Evolutionary conservation across 2,888 invertebrate species (phyloP), one percentile per base, ranked within the genome.

Genomic region (Syritta pipiens): DNA sequence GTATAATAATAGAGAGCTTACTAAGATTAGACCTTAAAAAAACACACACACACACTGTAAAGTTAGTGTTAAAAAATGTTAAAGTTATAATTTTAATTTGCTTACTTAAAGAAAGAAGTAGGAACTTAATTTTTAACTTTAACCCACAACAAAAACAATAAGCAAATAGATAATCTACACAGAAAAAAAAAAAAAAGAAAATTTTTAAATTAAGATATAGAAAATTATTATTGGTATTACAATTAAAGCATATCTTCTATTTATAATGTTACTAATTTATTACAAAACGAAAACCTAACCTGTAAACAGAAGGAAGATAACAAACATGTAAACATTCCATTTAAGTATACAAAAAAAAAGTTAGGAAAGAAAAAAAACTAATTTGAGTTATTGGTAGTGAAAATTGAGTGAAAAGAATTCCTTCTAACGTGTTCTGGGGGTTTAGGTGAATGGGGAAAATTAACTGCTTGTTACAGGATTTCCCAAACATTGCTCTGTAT

Each of bases 1-100:
- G 76, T 76, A 76, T 57, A 51, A 63, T 76, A 76, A 20, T 77
- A 71, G 51, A 46, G 76, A 71, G 76, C 76, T 77, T 77, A 71
- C 53, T 71, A 65, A 51, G 44, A 63, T 76, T 46, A 76, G 76
- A 63, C 63, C 37, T 17, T 55, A 44, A 35, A 22, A 46, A 3
- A 35, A 14, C 2, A 44, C n/a, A n/a, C n/a, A n/a, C n/a, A n/a
- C n/a, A 51, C 19, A 14, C 6, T 40, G 48, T 49, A 44, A 40
- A 40, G n/a, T 28, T 2, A 28, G n/a, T 9, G 2, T 2, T 9
- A 28, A 28, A 28, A 28, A 42, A 5, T 53, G 49, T 59, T 35
- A 51, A 60, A n/a, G n/a, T n/a, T n/a, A n/a, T n/a, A n/a, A n/a
- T n/a, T n/a, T n/a, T n/a, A n/a, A n/a, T n/a, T n/a, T n/a, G n/a